Percentiles rank a stretch among this genome's conserved stretches.
phyloP scores from a whole-genome alignment of 2,113 vertebrate species.

The Cavia aperea region DNA sequence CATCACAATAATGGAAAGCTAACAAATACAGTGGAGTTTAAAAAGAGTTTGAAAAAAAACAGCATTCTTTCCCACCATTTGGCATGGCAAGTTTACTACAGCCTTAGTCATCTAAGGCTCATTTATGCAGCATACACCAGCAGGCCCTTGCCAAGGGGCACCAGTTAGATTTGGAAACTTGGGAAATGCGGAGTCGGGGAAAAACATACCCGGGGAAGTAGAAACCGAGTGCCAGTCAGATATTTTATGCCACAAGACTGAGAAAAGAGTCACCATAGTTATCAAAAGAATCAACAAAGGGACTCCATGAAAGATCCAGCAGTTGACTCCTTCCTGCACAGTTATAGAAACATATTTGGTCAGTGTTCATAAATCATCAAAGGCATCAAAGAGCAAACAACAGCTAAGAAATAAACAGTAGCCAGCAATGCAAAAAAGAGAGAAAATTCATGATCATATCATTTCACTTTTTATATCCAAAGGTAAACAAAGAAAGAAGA shows the following conservation, averaged over 20 bases:
- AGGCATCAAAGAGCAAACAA: background rate
- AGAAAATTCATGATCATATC: background rate
- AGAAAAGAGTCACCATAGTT: background rate
- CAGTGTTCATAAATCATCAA: background rate
- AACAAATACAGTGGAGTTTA: background rate
- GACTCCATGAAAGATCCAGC: background rate
- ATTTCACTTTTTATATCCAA: background rate
- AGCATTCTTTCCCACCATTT: background rate
- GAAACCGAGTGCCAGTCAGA: background rate
- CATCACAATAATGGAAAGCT: background rate
- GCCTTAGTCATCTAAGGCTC: background rate
- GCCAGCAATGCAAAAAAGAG: background rate
- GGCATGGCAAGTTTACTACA: background rate
- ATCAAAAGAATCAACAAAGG: background rate
- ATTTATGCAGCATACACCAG: fast-evolving
- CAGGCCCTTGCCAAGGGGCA: fast-evolving
- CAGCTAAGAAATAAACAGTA: background rate
- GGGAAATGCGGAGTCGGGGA: background rate
- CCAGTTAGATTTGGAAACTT: background rate
- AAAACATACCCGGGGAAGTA: background rate
- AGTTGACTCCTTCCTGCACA: background rate
- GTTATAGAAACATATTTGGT: background rate
- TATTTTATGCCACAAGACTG: background rate
- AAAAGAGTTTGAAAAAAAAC: background rate
- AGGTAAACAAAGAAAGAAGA: background rate